Percentiles rank a stretch among this genome's conserved stretches.
Conservation (phyloP, 1,140 invertebrate species). For the Penaeus indicus region DNA sequence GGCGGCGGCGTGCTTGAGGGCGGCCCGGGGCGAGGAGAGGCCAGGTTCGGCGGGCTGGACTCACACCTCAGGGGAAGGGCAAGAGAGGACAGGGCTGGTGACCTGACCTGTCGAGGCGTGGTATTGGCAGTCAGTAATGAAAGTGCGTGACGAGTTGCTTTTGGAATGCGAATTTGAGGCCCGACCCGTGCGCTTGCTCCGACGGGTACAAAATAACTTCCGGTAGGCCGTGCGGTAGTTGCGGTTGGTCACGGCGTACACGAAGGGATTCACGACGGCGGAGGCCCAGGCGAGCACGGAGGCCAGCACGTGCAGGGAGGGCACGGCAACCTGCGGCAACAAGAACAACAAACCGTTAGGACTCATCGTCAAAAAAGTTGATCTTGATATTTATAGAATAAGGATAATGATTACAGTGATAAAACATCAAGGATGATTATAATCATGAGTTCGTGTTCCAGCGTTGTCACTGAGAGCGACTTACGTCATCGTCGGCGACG, state of each 20-base stretch:
- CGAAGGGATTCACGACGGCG: conserved; percentile 87
- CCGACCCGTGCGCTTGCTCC: conserved; percentile 31
- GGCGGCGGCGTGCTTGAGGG: not conserved
- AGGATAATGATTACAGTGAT: not conserved
- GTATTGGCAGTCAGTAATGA: conserved; percentile 69
- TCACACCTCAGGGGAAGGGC: conserved; percentile 45
- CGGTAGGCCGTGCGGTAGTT: conserved; percentile 84
- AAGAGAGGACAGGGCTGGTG: conserved; percentile 47
- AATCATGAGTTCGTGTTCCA: too few species aligned
- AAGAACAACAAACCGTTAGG: too few species aligned
- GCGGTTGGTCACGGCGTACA: conserved; percentile 87
- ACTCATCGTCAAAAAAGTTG: not conserved
- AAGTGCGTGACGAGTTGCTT: conserved; percentile 68
- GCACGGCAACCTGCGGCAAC: conserved; percentile 72
- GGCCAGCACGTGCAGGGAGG: conserved; percentile 82
- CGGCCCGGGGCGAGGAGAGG: not conserved
- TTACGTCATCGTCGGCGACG: conserved; percentile 79
- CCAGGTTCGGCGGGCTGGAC: too few species aligned
- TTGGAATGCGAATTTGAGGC: conserved; percentile 59
- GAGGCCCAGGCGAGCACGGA: conserved; percentile 89
- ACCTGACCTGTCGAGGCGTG: conserved; percentile 63
- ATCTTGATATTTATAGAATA: too few species aligned
- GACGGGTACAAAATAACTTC: conserved; percentile 74
- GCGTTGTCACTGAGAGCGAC: not conserved
- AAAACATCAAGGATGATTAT: not conserved